Evolutionary conservation across 2,888 invertebrate genomes (phyloP).

Genomic region (Trissolcus japonicus): DNA sequence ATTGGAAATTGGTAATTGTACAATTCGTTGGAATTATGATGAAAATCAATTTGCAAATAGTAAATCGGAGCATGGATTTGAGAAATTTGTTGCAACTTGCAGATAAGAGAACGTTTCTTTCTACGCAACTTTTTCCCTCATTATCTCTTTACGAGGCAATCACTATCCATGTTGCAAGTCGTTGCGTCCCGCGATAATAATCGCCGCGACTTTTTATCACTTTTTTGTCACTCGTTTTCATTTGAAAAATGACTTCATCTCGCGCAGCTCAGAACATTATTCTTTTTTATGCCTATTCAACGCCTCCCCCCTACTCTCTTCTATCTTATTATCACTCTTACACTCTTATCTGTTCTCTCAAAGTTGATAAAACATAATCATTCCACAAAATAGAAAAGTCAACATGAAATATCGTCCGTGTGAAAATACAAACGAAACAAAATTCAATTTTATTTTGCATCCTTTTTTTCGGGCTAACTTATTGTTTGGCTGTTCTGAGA

Average conservation of each 20-base stretch:
- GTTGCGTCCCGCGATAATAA: slow-evolving; percentile 56
- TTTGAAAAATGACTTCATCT: slow-evolving; percentile 53
- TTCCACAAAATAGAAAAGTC: neutral
- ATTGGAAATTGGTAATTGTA: neutral
- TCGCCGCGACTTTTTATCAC: slow-evolving; percentile 46
- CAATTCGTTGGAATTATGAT: neutral
- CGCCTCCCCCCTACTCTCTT: neutral
- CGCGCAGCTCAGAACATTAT: slow-evolving; percentile 4
- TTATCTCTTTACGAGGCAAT: slow-evolving; percentile 57
- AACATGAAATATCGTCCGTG: no score
- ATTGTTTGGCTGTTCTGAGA: no score
- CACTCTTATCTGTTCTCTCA: neutral
- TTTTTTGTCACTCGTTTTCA: slow-evolving; percentile 49
- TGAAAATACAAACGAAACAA: no score
- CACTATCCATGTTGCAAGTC: slow-evolving; percentile 54
- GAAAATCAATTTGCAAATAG: neutral
- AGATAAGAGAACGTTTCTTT: slow-evolving; percentile 51
- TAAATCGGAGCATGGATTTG: slow-evolving; percentile 4
- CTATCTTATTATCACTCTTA: neutral
- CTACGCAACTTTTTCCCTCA: slow-evolving; percentile 52
- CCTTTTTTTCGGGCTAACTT: no score
- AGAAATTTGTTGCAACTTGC: slow-evolving; percentile 29
- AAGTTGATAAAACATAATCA: neutral
- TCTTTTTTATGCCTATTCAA: neutral
- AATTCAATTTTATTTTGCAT: no score